Conservation (phyloP, 1,140 invertebrate genomes). For the Amyelois transitella region DNA sequence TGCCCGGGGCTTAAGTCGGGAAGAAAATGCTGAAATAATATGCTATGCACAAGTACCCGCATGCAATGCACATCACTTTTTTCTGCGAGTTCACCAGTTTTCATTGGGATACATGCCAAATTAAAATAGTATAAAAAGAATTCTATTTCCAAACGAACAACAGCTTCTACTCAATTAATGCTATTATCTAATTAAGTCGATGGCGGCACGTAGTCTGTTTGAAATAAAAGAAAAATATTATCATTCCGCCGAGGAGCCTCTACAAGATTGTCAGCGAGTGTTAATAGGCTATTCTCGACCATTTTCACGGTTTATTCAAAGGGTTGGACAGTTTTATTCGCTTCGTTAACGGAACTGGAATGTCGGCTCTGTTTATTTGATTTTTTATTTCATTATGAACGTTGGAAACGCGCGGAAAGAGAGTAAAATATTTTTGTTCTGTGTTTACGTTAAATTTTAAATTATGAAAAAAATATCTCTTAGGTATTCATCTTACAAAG, state of each 20-base stretch:
- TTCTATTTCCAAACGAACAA: constrained; percentile 25
- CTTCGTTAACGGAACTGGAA: constrained; percentile 44
- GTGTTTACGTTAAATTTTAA: background rate
- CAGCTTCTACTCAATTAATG: constrained; percentile 30
- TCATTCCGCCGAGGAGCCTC: constrained; percentile 32
- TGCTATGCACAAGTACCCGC: no score
- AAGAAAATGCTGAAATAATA: no score
- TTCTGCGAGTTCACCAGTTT: no score
- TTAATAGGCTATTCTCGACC: constrained; percentile 56
- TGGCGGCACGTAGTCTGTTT: constrained; percentile 26
- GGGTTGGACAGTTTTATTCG: constrained; percentile 51
- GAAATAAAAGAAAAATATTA: constrained; percentile 59
- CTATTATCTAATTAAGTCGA: constrained; percentile 43
- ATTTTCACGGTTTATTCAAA: constrained; percentile 49
- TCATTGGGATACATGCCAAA: no score
- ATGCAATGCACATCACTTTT: no score
- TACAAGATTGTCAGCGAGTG: constrained; percentile 48
- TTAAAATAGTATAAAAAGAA: constrained; percentile 6
- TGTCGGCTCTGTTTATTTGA: constrained; percentile 36
- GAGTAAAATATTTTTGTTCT: background rate
- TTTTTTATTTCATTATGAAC: constrained; percentile 35
- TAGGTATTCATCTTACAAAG: background rate
- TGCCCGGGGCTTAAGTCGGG: no score
- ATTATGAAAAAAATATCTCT: background rate
- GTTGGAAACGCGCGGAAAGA: constrained; percentile 5